Conservation (phyloP, 2,797 vertebrate species). For the Rhynchonycteris naso region DNA sequence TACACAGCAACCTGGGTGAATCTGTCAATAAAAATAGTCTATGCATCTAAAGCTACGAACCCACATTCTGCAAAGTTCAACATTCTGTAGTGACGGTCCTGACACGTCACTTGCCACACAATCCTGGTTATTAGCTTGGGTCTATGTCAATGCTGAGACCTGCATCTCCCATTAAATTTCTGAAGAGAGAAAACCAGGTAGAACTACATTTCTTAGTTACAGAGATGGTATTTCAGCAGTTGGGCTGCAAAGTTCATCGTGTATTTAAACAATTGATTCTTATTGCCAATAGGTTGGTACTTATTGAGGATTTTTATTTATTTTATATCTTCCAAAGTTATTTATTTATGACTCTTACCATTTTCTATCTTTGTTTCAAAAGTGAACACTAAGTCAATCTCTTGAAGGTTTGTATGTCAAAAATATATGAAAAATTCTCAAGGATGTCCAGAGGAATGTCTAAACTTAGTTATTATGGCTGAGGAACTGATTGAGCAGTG, state of each 20-base stretch:
- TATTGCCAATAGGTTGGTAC: neutral
- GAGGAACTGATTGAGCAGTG: neutral
- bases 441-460: neutral
- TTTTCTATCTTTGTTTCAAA: neutral
- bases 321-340: neutral
- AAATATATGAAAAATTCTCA: neutral
- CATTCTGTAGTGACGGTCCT: neutral
- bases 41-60: neutral
- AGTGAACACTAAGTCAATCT: neutral
- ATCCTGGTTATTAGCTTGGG: neutral
- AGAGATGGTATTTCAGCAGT: neutral
- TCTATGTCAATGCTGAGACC: neutral
- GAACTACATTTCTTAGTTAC: neutral
- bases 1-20: neutral
- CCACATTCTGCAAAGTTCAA: neutral
- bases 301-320: neutral
- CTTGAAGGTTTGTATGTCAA: neutral
- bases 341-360: neutral
- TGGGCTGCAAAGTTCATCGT: neutral
- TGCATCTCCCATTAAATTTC: neutral
- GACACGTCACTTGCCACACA: neutral
- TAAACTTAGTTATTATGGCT: neutral
- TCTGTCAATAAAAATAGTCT: neutral
- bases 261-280: neutral
- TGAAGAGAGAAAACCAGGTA: neutral